Evolutionary conservation across 2,797 vertebrate genomes (phyloP).

Genomic region (Coregonus suidteri): DNA sequence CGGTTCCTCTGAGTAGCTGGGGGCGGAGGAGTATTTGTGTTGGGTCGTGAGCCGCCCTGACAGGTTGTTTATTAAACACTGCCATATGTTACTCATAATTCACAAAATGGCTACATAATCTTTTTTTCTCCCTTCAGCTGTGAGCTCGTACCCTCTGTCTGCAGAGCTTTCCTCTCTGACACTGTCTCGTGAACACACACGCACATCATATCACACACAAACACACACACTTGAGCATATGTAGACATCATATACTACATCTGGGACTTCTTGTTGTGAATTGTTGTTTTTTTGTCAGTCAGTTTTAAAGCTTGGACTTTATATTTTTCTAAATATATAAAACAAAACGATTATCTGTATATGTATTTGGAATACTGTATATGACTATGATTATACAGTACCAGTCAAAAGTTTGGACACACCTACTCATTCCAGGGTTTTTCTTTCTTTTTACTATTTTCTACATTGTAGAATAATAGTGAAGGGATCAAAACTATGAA

Average conservation of each 20-base stretch:
- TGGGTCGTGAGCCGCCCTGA: slow-evolving; percentile 29
- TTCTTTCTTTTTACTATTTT: too few species aligned
- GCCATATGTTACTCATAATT: slow-evolving; percentile 32
- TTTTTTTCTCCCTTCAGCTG: slow-evolving; percentile 28
- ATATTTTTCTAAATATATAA: slow-evolving; percentile 80
- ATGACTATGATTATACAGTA: slow-evolving; percentile 57
- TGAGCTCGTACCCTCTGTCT: slow-evolving; percentile 14
- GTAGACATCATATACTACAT: slow-evolving; percentile 51
- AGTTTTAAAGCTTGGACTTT: slow-evolving; percentile 72
- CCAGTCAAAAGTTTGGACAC: too few species aligned
- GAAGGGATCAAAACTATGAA: too few species aligned
- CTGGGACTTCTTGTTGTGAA: slow-evolving; percentile 55
- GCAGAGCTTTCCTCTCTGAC: slow-evolving; percentile 15
- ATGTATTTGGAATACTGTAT: slow-evolving; percentile 45
- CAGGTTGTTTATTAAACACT: slow-evolving; percentile 61
- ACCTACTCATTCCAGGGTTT: too few species aligned
- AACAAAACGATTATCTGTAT: slow-evolving; percentile 51
- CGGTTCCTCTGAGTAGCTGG: slow-evolving; percentile 26
- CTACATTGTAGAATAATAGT: too few species aligned
- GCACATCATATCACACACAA: background rate
- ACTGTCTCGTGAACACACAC: background rate
- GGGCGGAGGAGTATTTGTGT: slow-evolving; percentile 42
- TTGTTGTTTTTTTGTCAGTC: slow-evolving; percentile 65
- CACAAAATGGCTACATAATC: slow-evolving; percentile 38
- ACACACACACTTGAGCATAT: slow-evolving; percentile 34